Conservation (phyloP, 2,797 vertebrate genomes). For the Acanthopagrus latus region DNA sequence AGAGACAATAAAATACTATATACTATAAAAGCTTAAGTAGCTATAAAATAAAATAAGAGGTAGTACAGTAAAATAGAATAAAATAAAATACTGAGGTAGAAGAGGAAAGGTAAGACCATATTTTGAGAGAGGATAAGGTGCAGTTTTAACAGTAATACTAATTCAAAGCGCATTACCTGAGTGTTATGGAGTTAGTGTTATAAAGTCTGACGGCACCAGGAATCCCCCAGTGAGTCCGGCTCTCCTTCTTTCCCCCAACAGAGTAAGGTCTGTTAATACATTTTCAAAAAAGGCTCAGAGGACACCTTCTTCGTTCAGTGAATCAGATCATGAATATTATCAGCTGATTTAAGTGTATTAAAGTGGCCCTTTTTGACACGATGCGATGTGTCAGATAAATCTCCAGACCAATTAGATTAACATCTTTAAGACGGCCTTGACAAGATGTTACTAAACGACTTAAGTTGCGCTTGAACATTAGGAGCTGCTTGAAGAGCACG, state of each 20-base stretch:
- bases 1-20: too few species aligned
- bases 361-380: constrained; percentile 2
- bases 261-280: not conserved
- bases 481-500: constrained; percentile 38
- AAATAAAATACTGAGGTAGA: too few species aligned
- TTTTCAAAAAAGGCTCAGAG: not conserved
- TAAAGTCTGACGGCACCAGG: too few species aligned
- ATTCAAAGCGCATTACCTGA: too few species aligned
- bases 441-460: constrained; percentile 29
- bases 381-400: constrained; percentile 1
- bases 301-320: not conserved
- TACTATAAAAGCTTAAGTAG: too few species aligned
- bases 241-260: not conserved
- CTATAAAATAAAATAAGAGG: too few species aligned
- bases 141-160: too few species aligned
- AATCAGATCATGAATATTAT: constrained; percentile 9
- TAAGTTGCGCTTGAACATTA: constrained; percentile 29
- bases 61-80: too few species aligned
- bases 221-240: not conserved
- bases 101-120: too few species aligned
- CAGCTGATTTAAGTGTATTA: not conserved
- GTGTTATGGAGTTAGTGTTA: too few species aligned
- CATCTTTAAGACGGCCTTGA: constrained; percentile 12
- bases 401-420: constrained; percentile 20
- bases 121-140: too few species aligned